Percentiles rank a stretch among this genome's conserved stretches.
These are phyloP conservation scores for Sminthurides aquaticus DNA, from an alignment of 2,888 invertebrate genomes.

Conservation along the genomic window DNA sequence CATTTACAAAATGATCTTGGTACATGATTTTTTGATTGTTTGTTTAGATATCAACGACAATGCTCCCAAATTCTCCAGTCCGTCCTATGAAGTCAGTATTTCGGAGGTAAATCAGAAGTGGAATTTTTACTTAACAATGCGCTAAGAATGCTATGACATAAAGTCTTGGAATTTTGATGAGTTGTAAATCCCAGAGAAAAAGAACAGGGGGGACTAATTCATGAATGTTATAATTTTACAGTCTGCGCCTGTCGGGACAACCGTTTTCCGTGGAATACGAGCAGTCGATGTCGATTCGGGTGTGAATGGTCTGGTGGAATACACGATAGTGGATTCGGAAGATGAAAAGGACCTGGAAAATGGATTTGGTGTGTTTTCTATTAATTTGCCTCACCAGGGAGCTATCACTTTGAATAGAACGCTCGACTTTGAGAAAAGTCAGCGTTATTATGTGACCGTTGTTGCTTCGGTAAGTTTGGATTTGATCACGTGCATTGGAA, in stretches of 20 bases:
- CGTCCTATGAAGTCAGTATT: slow-evolving; percentile 73
- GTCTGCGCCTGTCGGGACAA: slow-evolving; percentile 77
- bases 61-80: slow-evolving; percentile 72
- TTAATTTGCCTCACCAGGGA: slow-evolving; percentile 80
- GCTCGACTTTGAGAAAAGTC: slow-evolving; percentile 79
- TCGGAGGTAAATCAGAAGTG: slow-evolving; percentile 64
- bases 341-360: slow-evolving; percentile 58
- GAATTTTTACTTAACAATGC: background rate
- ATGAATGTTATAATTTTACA: too few species aligned
- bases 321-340: slow-evolving; percentile 65
- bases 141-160: too few species aligned
- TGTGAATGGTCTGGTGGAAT: slow-evolving; percentile 79
- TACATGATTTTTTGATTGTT: background rate
- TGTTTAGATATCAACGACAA: slow-evolving; percentile 76
- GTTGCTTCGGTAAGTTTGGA: slow-evolving; percentile 74
- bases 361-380: slow-evolving; percentile 74
- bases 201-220: background rate
- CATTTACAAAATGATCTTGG: background rate
- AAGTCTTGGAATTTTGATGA: too few species aligned
- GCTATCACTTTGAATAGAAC: slow-evolving; percentile 77
- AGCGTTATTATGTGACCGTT: slow-evolving; percentile 78
- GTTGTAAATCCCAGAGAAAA: too few species aligned
- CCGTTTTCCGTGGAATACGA: slow-evolving; percentile 71
- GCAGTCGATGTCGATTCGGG: slow-evolving; percentile 78
- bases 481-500: too few species aligned